Conservation (phyloP, 2,888 invertebrate genomes). For the Sipha maydis region DNA sequence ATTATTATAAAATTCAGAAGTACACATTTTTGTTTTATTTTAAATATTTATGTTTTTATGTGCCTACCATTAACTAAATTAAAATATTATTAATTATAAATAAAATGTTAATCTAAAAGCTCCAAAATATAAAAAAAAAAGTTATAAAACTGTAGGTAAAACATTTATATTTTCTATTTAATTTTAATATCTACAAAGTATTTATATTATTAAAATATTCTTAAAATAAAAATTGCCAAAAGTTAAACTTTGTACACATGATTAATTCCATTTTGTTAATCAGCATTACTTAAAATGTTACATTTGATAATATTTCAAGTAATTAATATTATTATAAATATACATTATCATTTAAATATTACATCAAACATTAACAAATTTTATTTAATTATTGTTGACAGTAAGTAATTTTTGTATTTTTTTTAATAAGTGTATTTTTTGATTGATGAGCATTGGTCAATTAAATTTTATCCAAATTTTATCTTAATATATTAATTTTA, state of each 20-base stretch:
- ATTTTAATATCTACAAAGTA: not conserved
- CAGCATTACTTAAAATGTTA: not conserved
- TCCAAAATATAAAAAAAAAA: no score
- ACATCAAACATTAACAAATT: not conserved
- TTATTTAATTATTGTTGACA: not conserved
- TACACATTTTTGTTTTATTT: not conserved
- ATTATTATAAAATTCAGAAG: no score
- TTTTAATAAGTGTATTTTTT: not conserved
- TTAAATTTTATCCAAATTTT: constrained; percentile 14
- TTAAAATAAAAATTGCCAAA: not conserved
- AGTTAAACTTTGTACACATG: constrained; percentile 27
- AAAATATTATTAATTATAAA: not conserved
- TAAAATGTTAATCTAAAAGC: not conserved
- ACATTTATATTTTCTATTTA: not conserved
- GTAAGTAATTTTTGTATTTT: not conserved
- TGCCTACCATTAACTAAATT: not conserved
- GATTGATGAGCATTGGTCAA: not conserved
- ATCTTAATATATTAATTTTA: no score
- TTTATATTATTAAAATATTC: not conserved
- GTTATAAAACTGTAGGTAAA: no score
- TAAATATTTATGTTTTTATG: not conserved
- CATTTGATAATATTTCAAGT: not conserved
- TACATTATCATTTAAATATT: not conserved
- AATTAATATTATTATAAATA: no score
- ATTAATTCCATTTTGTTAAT: not conserved